Evolutionary conservation across 2,797 vertebrate genomes (phyloP), one percentile per base, ranked within the genome.

Genomic region (Siniperca obscura): DNA sequence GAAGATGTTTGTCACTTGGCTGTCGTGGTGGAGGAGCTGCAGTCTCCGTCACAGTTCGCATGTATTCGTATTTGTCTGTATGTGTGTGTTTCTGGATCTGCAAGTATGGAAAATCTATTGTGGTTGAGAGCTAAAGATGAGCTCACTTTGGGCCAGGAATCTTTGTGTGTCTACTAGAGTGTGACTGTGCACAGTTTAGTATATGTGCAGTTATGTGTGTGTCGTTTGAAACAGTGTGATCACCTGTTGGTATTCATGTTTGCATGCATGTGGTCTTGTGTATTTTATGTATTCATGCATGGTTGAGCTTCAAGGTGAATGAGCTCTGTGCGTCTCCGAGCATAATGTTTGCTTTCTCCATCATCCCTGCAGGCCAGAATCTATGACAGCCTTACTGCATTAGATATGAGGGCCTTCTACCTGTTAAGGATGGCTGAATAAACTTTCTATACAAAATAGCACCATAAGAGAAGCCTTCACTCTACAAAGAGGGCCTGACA

Each of bases 1-100:
- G 88, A 72, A 75, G 82, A 76, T 62, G 74, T 91, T 90, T 91
- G 84, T 90, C 86, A 89, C 80, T 74, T 77, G 65, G 73, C 67
- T 86, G 86, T 86, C 76, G 27, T 11, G 55, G 60, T 74, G 52
- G 40, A 83, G 82, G 76, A 84, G 80, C 70, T 82, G 76, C 34
- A 84, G 71, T 27, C 84, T 87, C 71, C 22, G 73, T 78, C 82
- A 89, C 48, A 16, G 68, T 70, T 80, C 53, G 59, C 27, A 55
- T 76, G 76, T 55, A n/a, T 66, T 74, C 52, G 44, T 66, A 74
- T 80, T 44, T 48, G 74, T 70, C 22, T 75, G 60, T 76, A 25
- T 25, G 70, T 40, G 34, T 66, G 64, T 61, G 46, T 68, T 61
- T 74, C 74, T 66, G 46, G 42, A 68, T 78, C 80, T 75, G 80